A percentile compares a stretch with the other conserved stretches of the same genome.
Evolutionary conservation across 2,113 vertebrate species (phyloP).

Genomic region (Podarcis cretensis): DNA sequence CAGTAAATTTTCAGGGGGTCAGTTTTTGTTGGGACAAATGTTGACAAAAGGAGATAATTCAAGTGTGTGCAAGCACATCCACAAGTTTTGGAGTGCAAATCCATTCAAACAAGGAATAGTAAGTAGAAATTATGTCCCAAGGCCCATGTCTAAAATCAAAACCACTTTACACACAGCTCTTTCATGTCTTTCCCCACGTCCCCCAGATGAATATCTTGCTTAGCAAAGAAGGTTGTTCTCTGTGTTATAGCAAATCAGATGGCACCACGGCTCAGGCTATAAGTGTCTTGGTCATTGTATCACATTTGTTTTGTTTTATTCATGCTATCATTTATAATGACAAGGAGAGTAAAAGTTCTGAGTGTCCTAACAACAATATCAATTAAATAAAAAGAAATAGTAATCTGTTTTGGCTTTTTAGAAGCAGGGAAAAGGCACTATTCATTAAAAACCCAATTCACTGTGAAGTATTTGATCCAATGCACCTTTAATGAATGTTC

Average conservation of each 20-base stretch:
- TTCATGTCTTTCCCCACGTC: background rate
- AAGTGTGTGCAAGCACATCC: too few species aligned
- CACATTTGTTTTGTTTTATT: conserved; percentile 5
- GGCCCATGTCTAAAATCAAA: background rate
- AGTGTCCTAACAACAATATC: conserved; percentile 37
- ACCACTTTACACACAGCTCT: background rate
- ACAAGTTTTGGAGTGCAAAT: background rate
- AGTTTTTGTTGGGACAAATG: too few species aligned
- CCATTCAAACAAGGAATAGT: background rate
- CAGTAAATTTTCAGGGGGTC: too few species aligned
- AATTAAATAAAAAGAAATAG: conserved; percentile 23
- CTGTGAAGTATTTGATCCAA: conserved; percentile 20
- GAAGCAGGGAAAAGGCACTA: conserved; percentile 34
- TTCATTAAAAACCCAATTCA: conserved; percentile 64
- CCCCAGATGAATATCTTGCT: background rate
- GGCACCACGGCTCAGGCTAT: background rate
- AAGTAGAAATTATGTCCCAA: background rate
- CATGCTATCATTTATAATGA: background rate
- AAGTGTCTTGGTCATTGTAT: background rate
- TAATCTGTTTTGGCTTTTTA: conserved; percentile 51
- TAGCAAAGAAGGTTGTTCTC: background rate
- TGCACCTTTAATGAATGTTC: background rate
- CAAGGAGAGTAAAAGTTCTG: background rate
- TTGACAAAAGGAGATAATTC: too few species aligned
- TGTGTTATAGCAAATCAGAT: background rate